Evolutionary conservation across 2,888 invertebrate species (phyloP).

Genomic region (Rhaphigaster nebulosa): DNA sequence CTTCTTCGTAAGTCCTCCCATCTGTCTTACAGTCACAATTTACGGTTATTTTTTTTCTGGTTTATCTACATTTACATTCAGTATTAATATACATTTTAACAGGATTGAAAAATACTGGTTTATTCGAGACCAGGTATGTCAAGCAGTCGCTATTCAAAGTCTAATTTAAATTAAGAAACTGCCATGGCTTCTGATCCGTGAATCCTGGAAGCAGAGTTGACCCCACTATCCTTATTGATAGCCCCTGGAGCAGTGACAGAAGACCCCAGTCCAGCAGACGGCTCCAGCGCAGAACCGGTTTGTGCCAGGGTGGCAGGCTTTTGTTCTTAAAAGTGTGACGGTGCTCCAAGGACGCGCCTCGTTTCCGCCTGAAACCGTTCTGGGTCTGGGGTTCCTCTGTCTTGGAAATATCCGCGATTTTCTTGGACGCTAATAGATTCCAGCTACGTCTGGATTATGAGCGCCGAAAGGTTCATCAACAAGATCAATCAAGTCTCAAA

Average conservation of each 20-base stretch:
- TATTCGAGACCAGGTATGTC: background rate
- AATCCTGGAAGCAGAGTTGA: background rate
- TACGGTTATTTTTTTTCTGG: too few species aligned
- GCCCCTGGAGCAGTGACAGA: conserved; percentile 1
- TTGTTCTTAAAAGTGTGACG: conserved; percentile 48
- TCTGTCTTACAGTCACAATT: too few species aligned
- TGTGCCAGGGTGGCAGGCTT: conserved; percentile 25
- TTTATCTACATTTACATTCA: too few species aligned
- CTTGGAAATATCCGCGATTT: background rate
- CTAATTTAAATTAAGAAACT: background rate
- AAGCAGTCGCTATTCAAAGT: too few species aligned
- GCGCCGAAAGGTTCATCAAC: too few species aligned
- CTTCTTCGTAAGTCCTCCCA: too few species aligned
- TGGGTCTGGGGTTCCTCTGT: background rate
- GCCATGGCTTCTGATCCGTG: background rate
- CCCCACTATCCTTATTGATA: background rate
- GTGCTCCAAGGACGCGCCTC: background rate
- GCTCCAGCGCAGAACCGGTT: conserved; percentile 37
- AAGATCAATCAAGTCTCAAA: too few species aligned
- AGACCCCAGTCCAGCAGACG: conserved; percentile 1
- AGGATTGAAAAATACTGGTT: background rate
- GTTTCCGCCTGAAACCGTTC: conserved; percentile 42
- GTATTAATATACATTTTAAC: too few species aligned
- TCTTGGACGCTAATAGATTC: background rate
- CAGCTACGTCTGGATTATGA: too few species aligned